These are phyloP conservation scores for Drosophila pseudoananassae DNA, from an alignment of 1,140 invertebrate species.

Conservation along the genomic window DNA sequence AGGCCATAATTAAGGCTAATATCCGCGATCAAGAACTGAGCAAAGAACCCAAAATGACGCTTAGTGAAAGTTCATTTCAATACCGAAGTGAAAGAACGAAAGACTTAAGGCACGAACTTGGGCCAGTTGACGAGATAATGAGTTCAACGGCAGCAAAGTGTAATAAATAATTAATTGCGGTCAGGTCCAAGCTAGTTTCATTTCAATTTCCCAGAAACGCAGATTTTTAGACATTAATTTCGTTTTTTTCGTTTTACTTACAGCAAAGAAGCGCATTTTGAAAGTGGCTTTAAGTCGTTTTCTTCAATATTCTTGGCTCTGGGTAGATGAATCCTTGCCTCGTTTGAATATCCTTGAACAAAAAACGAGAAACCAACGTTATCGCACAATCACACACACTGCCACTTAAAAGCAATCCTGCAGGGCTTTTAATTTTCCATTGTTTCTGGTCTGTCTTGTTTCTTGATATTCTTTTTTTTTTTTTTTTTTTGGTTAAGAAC, in stretches of 20 bases:
- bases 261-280: slow-evolving; percentile 60
- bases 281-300: slow-evolving; percentile 2
- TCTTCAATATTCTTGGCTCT: slow-evolving; percentile 3
- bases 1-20: slow-evolving; percentile 58
- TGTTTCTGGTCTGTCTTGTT: slow-evolving; percentile 37
- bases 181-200: slow-evolving; percentile 60
- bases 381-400: slow-evolving; percentile 30
- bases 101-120: slow-evolving; percentile 71
- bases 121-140: slow-evolving; percentile 54
- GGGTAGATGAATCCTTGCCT: slow-evolving; percentile 26
- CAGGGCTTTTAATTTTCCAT: slow-evolving; percentile 48
- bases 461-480: slow-evolving; percentile 5
- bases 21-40: slow-evolving; percentile 21
- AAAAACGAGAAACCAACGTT: slow-evolving; percentile 54
- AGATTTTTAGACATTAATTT: slow-evolving; percentile 5
- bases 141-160: slow-evolving; percentile 51
- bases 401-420: slow-evolving; percentile 45
- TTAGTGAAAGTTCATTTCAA: slow-evolving; percentile 56
- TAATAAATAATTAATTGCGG: slow-evolving; percentile 68
- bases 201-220: slow-evolving; percentile 9
- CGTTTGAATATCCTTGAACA: slow-evolving; percentile 66
- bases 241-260: slow-evolving; percentile 43
- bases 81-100: slow-evolving; percentile 54
- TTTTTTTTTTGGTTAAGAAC: slow-evolving; percentile 17
- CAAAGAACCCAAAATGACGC: slow-evolving; percentile 44